Percentiles rank a stretch among this genome's conserved stretches.
Evolutionary conservation across 2,113 vertebrate species (phyloP).

Genomic region (Rhinopithecus roxellana): DNA sequence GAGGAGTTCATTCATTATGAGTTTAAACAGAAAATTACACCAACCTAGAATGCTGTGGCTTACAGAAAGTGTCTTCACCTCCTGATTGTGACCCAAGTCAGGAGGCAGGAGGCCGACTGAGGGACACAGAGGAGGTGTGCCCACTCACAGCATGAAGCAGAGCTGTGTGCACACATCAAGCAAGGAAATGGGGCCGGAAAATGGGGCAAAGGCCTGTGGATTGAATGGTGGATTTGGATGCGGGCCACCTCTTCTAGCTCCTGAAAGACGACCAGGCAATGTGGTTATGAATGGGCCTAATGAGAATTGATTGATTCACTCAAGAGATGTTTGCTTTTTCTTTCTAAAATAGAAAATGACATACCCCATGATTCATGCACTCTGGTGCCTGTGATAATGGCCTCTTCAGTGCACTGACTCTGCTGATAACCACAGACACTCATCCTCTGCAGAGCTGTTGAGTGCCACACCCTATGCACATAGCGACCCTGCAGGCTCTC

Average conservation of each 20-base stretch:
- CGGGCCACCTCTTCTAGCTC: not conserved
- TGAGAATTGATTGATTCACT: not conserved
- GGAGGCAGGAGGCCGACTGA: not conserved
- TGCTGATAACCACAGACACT: not conserved
- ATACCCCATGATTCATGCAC: not conserved
- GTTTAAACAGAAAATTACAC: not conserved
- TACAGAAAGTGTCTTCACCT: not conserved
- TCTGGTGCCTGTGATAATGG: slow-evolving; percentile 41
- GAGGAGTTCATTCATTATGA: not conserved
- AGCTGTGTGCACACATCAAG: not conserved
- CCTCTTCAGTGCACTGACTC: not conserved
- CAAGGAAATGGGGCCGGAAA: not conserved
- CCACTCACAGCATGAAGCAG: not conserved
- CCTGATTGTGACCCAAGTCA: not conserved
- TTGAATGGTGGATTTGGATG: not conserved
- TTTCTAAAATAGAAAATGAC: slow-evolving; percentile 12
- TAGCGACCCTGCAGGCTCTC: not conserved
- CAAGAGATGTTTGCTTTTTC: not conserved
- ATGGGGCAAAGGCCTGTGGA: not conserved
- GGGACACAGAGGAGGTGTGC: not conserved
- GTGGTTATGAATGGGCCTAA: not conserved
- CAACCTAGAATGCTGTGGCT: not conserved
- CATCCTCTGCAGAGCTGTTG: not conserved
- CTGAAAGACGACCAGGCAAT: not conserved
- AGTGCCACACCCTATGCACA: not conserved